phyloP scores from a whole-genome alignment of 2,888 invertebrate species.

The Arrhopalites spinosus region DNA sequence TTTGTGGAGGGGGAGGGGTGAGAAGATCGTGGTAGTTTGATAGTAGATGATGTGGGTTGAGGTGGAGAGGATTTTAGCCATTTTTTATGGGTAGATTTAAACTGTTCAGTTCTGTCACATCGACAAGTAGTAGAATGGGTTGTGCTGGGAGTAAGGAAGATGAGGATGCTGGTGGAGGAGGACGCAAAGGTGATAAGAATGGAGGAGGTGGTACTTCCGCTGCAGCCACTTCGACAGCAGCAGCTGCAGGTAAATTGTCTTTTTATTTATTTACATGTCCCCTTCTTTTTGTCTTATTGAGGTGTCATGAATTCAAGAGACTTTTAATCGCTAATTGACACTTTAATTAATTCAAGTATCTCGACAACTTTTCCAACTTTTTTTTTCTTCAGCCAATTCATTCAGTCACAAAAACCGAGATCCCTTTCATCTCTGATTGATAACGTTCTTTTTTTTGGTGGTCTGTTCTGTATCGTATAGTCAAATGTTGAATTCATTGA shows the following conservation, averaged over 20 bases:
- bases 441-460: no score
- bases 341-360: no score
- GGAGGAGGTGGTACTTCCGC: conserved; percentile 16
- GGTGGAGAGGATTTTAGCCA: conserved; percentile 20
- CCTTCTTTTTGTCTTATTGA: no score
- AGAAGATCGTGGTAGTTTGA: background rate
- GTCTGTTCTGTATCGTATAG: no score
- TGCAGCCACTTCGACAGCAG: conserved; percentile 4
- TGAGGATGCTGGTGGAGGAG: conserved; percentile 43
- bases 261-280: no score
- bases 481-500: no score
- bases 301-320: no score
- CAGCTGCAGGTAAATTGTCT: background rate
- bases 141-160: conserved; percentile 56
- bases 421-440: no score
- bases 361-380: no score
- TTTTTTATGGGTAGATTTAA: conserved; percentile 50
- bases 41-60: conserved; percentile 13
- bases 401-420: no score
- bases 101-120: conserved; percentile 36
- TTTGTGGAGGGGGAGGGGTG: background rate
- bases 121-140: conserved; percentile 46
- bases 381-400: no score
- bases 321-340: no score
- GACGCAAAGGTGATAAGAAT: conserved; percentile 39